A percentile compares a stretch with the other conserved stretches of the same genome.
These are phyloP conservation scores for Xestia ashworthii DNA, from an alignment of 2,888 invertebrate species.

Conservation along the genomic window DNA sequence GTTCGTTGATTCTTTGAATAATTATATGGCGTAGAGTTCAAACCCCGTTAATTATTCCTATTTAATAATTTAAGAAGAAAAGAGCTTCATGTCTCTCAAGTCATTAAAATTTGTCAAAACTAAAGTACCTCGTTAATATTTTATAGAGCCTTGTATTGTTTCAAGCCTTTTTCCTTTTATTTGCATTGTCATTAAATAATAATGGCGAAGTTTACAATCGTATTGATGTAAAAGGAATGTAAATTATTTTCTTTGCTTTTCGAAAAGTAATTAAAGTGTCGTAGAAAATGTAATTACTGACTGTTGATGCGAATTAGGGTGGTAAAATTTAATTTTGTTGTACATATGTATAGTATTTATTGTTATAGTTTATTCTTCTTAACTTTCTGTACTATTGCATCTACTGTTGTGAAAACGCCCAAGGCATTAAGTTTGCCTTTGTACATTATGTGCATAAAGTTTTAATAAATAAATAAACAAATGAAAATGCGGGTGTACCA, in stretches of 20 bases:
- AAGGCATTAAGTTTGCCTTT: no score
- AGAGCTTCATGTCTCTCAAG: constrained; percentile 8
- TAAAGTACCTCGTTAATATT: constrained; percentile 47
- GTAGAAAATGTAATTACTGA: background rate
- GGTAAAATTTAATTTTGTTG: background rate
- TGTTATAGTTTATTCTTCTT: no score
- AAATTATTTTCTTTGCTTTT: background rate
- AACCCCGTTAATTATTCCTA: constrained; percentile 15
- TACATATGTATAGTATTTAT: no score
- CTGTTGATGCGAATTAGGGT: background rate
- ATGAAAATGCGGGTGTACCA: background rate
- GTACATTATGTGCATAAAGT: no score
- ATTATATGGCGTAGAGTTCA: constrained; percentile 10
- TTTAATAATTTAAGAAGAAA: constrained; percentile 35
- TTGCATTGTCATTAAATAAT: constrained; percentile 20
- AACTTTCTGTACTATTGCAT: no score
- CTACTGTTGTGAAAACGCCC: no score
- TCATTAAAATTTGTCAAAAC: constrained; percentile 39
- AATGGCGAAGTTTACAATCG: constrained; percentile 6
- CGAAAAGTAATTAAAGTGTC: background rate
- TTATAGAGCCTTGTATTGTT: constrained; percentile 27
- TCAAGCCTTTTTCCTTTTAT: constrained; percentile 14
- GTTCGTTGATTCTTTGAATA: background rate
- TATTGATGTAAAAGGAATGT: background rate
- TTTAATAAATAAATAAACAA: no score